These are phyloP conservation scores for Cyclina sinensis DNA, from an alignment of 1,140 invertebrate species.

Conservation along the genomic window DNA sequence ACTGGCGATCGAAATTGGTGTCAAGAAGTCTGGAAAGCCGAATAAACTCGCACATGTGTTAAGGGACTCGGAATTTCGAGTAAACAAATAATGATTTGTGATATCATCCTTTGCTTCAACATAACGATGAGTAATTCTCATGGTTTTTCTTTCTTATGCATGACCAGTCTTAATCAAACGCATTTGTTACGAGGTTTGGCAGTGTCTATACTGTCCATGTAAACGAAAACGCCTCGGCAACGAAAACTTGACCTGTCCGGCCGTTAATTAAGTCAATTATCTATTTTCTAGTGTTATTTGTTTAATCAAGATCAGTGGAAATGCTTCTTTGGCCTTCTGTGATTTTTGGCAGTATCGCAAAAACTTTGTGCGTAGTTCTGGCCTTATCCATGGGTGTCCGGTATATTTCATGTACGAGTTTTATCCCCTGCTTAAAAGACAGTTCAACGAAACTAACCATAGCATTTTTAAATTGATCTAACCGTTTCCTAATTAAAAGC, in stretches of 20 bases:
- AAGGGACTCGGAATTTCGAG: too few relatives aligned
- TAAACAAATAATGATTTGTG: too few relatives aligned
- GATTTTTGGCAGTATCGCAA: constrained; percentile 50
- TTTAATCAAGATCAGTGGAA: constrained; percentile 55
- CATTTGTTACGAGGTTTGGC: not conserved
- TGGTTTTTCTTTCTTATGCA: too few relatives aligned
- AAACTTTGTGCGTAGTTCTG: constrained; percentile 8
- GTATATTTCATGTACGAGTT: not conserved
- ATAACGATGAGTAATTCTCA: too few relatives aligned
- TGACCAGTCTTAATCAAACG: too few relatives aligned
- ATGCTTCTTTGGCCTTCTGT: constrained; percentile 36
- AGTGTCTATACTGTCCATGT: constrained; percentile 30
- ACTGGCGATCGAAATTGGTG: too few relatives aligned
- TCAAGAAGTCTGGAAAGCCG: too few relatives aligned
- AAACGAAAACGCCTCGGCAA: constrained; percentile 1
- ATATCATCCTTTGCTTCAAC: too few relatives aligned
- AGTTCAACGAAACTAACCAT: not conserved
- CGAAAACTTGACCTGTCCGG: constrained; percentile 56
- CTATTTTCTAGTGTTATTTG: constrained; percentile 57
- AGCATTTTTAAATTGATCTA: not conserved
- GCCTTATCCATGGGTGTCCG: not conserved
- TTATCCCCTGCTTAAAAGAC: not conserved
- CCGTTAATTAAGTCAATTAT: constrained; percentile 64
- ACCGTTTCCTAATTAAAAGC: constrained; percentile 6
- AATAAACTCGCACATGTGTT: too few relatives aligned